These are phyloP conservation scores for Brachyhypopomus gauderio DNA, from an alignment of 2,113 vertebrate species.

Conservation along the genomic window DNA sequence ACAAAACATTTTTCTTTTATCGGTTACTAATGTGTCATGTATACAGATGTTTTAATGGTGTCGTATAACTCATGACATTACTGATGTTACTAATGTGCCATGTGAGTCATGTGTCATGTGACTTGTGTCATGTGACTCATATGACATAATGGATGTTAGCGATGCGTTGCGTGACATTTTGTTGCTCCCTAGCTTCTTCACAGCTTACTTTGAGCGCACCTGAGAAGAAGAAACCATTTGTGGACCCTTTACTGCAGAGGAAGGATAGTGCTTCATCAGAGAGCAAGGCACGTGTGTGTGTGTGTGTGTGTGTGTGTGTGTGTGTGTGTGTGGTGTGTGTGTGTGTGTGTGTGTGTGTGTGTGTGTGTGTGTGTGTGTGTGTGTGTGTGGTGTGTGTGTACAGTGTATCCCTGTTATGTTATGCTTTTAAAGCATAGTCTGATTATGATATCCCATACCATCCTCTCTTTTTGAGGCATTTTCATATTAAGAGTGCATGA, in stretches of 20 bases:
- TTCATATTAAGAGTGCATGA: no score
- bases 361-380: constrained; percentile 26
- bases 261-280: constrained; percentile 77
- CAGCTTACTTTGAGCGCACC: constrained; percentile 71
- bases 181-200: constrained; percentile 71
- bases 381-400: not conserved
- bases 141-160: no score
- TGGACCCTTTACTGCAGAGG: constrained; percentile 82
- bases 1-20: not conserved
- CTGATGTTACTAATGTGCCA: no score
- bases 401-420: not conserved
- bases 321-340: constrained; percentile 20
- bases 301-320: constrained; percentile 1
- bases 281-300: constrained; percentile 48
- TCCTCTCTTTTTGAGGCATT: no score
- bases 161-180: not conserved
- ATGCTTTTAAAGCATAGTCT: not conserved
- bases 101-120: no score
- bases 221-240: constrained; percentile 69
- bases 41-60: no score
- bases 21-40: not conserved
- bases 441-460: no score
- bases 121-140: no score
- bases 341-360: constrained; percentile 4
- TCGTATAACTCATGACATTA: no score